phyloP scores from a whole-genome alignment of 2,888 invertebrate genomes.

The Melolontha melolontha region DNA sequence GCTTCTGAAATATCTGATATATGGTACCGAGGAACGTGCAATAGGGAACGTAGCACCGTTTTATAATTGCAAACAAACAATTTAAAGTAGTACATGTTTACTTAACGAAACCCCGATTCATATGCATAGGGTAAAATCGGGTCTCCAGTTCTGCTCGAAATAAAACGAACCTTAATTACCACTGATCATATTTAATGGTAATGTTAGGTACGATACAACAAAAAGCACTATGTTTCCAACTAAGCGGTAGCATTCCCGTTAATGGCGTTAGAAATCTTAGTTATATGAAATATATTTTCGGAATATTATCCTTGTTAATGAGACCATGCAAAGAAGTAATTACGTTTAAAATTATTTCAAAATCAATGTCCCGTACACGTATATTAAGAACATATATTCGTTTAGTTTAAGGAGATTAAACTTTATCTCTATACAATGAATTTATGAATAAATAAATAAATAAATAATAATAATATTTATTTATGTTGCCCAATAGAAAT shows the following conservation, averaged over 20 bases:
- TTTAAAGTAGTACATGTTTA: not conserved
- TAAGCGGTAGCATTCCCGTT: constrained; percentile 5
- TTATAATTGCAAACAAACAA: not conserved
- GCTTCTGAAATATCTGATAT: not conserved
- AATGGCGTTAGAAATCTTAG: constrained; percentile 13
- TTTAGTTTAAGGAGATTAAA: no score
- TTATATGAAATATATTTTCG: not conserved
- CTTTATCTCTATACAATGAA: no score
- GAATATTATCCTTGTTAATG: no score
- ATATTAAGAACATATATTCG: no score
- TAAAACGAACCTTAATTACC: constrained; percentile 11
- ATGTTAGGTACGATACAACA: constrained; percentile 6
- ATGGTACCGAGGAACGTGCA: not conserved
- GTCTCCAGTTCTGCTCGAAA: not conserved
- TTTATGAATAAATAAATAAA: no score
- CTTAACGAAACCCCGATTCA: not conserved
- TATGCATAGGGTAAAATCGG: not conserved
- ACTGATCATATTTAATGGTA: constrained; percentile 32
- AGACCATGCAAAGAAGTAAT: no score
- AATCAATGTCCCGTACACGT: no score
- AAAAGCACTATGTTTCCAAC: constrained; percentile 20
- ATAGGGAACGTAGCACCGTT: no score
- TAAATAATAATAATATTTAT: no score
- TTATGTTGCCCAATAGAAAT: no score
- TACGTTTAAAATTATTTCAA: no score